These are phyloP conservation scores for Gymnogyps californianus DNA, from an alignment of 2,113 vertebrate genomes.

Conservation along the genomic window DNA sequence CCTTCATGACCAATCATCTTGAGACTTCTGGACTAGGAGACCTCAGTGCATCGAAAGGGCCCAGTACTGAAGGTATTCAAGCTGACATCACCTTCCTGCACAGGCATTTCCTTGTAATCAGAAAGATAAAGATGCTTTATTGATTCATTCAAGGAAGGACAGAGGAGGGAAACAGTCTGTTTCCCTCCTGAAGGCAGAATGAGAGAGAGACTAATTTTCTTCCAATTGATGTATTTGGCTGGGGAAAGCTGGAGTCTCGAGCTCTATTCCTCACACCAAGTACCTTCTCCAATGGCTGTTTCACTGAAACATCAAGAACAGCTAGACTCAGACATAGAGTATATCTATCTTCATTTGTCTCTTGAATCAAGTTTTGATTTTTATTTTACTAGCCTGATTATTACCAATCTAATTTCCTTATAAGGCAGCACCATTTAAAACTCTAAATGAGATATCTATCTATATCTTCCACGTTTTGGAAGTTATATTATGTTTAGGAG, in stretches of 20 bases:
- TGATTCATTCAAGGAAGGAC: neutral
- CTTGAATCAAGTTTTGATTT: neutral
- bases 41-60: neutral
- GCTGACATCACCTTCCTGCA: neutral
- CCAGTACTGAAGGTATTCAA: neutral
- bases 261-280: neutral
- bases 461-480: neutral
- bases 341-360: neutral
- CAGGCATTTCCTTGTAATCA: neutral
- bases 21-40: neutral
- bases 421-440: neutral
- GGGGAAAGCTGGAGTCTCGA: neutral
- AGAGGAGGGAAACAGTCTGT: neutral
- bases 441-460: neutral
- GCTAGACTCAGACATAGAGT: neutral
- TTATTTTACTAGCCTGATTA: neutral
- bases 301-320: neutral
- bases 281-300: neutral
- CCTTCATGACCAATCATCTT: neutral
- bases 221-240: neutral
- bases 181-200: neutral
- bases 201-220: neutral
- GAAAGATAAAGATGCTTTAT: neutral
- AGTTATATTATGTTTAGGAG: neutral
- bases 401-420: neutral